Evolutionary conservation across 2,888 invertebrate genomes (phyloP), one percentile per base, ranked within the genome.

Genomic region (Thymelicus acteon): DNA sequence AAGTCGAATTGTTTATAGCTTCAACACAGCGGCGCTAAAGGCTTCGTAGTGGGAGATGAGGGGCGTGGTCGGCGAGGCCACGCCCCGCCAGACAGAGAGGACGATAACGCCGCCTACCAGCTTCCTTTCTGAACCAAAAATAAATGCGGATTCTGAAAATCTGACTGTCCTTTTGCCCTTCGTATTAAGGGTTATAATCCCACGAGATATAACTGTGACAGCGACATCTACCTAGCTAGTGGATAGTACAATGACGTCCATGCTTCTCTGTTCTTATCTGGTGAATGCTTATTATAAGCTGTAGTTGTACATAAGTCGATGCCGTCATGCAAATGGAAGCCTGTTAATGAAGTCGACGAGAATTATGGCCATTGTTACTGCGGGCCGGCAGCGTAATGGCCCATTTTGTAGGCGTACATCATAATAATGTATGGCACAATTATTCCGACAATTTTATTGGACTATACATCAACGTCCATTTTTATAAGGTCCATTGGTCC

Each of bases 241-340:
- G 77, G 76, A 72, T 76, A 79, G 83, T 80, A 84, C 82, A 80
- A 76, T 82, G 80, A 83, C 83, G 85, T 84, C 83, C 82, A 78
- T 81, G 79, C 83, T 85, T 81, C 78, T 78, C 83, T 83, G 80
- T 73, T 75, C 77, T 80, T 78, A 80, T 78, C 80, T 79, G 76
- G 82, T 80, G 79, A 79, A 76, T 79, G 85, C 83, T 88, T 89
- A 87, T 87, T 87, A 85, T 84, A 79, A 83, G 83, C 84, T 89
- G 75, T 82, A 80, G 78, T 71, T 81, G 78, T 82, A 81, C 76
- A 80, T 80, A 79, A 75, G 78, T 78, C 73, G 84, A 83, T 85
- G 84, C 85, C 92, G 92, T 91, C 92, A 92, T 92, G 92, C 92
- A 93, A 93, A 93, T 93, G 92, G 92, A 89, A 88, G 92, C 88